A percentile compares a stretch with the other conserved stretches of the same genome.
phyloP scores from a whole-genome alignment of 2,113 vertebrate species.

The Pterocles burchelli region DNA sequence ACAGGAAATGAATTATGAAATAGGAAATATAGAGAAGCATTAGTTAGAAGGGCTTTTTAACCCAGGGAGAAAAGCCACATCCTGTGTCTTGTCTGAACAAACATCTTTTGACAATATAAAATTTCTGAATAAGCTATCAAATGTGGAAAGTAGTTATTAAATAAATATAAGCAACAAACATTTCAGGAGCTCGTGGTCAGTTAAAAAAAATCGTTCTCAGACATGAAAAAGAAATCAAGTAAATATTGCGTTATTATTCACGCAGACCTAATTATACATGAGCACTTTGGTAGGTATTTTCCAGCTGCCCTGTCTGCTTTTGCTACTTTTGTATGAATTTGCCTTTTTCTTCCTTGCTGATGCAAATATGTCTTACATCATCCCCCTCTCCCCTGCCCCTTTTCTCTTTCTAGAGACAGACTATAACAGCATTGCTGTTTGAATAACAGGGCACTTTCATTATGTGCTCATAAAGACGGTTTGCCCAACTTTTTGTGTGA shows the following conservation, averaged over 20 bases:
- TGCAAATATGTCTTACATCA: background rate
- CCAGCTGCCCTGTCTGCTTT: background rate
- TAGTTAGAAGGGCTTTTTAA: background rate
- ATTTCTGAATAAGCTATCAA: background rate
- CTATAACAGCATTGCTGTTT: background rate
- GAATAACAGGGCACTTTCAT: background rate
- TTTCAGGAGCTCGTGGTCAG: background rate
- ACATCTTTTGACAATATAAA: background rate
- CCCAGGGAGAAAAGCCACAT: background rate
- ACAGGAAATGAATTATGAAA: background rate
- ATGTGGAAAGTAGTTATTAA: background rate
- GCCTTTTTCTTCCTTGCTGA: background rate
- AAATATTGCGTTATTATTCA: background rate
- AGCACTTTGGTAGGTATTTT: background rate
- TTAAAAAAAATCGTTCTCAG: background rate
- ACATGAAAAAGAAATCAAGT: background rate
- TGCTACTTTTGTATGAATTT: background rate
- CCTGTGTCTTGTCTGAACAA: background rate
- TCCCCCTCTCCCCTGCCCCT: rapidly evolving
- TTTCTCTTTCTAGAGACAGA: background rate
- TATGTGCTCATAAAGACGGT: background rate
- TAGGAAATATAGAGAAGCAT: background rate
- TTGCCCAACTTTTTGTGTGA: background rate
- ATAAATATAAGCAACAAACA: background rate
- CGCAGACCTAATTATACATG: background rate